Evolutionary conservation across 92 coral and sea anemone genomes (phyloP).

Genomic region (Chrysogorgia sp.): DNA sequence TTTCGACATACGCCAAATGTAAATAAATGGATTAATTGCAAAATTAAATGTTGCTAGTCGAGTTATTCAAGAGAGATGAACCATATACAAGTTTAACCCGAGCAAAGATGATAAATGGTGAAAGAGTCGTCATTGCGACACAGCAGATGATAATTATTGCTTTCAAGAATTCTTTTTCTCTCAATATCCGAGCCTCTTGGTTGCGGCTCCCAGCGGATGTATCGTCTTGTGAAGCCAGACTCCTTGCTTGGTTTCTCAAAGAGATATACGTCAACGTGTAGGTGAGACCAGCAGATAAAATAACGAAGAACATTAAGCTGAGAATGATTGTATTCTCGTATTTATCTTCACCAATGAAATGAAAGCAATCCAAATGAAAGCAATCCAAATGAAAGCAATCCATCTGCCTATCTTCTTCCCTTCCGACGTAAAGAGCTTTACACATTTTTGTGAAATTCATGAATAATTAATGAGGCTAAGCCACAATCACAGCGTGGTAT

Average conservation of each 20-base stretch:
- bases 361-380: not conserved
- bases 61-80: not conserved
- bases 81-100: not conserved
- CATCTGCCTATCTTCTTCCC: not conserved
- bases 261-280: not conserved
- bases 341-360: not conserved
- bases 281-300: not conserved
- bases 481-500: too few species aligned
- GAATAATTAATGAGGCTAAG: too few species aligned
- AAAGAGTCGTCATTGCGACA: not conserved
- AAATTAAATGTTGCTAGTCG: slow-evolving; percentile 5
- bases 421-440: not conserved
- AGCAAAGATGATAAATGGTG: not conserved
- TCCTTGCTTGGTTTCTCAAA: not conserved
- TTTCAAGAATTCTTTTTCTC: slow-evolving; percentile 3
- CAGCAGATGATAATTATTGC: slow-evolving; percentile 1
- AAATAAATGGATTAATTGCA: slow-evolving; percentile 29
- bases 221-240: not conserved
- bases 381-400: slow-evolving; percentile 1
- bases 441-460: too few species aligned
- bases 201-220: not conserved
- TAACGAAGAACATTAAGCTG: not conserved
- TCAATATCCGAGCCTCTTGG: not conserved
- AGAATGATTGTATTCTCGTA: not conserved
- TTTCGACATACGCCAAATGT: slow-evolving; percentile 44